Base-by-base conservation (phyloP, 1,140 invertebrate species). In the Cydia fagiglandana region DNA sequence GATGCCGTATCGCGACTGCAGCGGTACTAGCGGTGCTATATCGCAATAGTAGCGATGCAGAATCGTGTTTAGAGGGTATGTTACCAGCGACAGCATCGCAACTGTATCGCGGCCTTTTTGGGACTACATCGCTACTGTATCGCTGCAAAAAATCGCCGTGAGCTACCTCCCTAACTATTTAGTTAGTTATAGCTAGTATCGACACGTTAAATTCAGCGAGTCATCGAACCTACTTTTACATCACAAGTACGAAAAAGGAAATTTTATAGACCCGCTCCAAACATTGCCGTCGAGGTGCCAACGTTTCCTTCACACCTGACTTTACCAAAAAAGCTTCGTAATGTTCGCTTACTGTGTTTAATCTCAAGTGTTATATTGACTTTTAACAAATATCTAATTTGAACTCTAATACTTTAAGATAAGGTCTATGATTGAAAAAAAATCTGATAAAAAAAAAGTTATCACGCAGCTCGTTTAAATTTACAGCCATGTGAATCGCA, bases 291-390 rank as follows among this genome's bases (percentile, higher is more conserved):
- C 30, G 30, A 70, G 30, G 66, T 41, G 66, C 9, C 12, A 70
- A 70, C 13, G 34, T 38, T 66, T 70, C 30, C 41, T 70, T 70
- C 30, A 41, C 66, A 70, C 66, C 30, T 24, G 34, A 70, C 66
- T 38, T 70, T 17, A 38, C 30, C 34, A 38, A 70, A 70, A 70
- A 70, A 70, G 30, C 64, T 34, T 30, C 30, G 66, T 70, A 34
- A 38, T 70, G 28, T 17, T 13, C 66, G 45, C 13, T 70, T 38
- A 70, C 66, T 10, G 28, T 66, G 66, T 38, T n/a, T 70, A 38
- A 70, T 38, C 66, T 70, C 66, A 41, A 41, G 66, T 70, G 66
- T 17, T 70, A 70, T 17, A 41, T 38, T 70, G 66, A 70, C 66
- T 70, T 68, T 68, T 70, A 9, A 34, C 34, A 20, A 70, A 17